phyloP scores from a whole-genome alignment of 2,797 vertebrate species.

The Serranus cabrilla region DNA sequence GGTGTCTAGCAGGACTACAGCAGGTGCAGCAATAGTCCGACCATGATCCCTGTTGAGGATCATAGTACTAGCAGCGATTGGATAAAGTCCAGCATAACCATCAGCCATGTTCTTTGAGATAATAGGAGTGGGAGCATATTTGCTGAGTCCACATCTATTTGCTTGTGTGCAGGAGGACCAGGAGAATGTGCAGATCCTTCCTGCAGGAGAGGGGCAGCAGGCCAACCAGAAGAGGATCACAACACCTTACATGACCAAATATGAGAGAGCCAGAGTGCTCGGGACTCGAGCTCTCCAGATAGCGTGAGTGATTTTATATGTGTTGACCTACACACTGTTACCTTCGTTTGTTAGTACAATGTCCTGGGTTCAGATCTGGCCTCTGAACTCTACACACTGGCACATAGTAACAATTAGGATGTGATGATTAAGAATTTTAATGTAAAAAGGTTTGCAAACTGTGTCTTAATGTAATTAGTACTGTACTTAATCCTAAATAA shows the following conservation, averaged over 20 bases:
- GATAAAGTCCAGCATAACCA: no score
- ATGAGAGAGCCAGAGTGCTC: conserved; percentile 95
- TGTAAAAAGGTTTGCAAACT: no score
- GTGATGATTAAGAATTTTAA: no score
- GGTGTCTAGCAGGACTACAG: no score
- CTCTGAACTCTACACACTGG: background rate
- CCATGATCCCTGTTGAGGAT: no score
- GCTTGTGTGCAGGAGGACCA: conserved; percentile 89
- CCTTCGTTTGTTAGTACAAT: no score
- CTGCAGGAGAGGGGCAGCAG: conserved; percentile 93
- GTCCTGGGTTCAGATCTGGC: background rate
- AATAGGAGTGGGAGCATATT: no score
- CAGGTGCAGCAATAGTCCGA: no score
- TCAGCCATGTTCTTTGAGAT: no score
- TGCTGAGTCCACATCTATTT: background rate
- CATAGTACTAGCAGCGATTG: no score
- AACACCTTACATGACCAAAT: conserved; percentile 98
- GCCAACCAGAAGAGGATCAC: conserved; percentile 98
- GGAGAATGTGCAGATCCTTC: conserved; percentile 95
- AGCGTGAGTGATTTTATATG: conserved; percentile 88
- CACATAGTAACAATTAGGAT: no score
- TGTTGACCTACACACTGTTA: background rate
- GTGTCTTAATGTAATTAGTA: background rate
- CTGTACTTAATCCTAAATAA: background rate
- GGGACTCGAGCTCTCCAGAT: conserved; percentile 97